Evolutionary conservation across 2,888 invertebrate genomes (phyloP).

Genomic region (Heliconius hortense): DNA sequence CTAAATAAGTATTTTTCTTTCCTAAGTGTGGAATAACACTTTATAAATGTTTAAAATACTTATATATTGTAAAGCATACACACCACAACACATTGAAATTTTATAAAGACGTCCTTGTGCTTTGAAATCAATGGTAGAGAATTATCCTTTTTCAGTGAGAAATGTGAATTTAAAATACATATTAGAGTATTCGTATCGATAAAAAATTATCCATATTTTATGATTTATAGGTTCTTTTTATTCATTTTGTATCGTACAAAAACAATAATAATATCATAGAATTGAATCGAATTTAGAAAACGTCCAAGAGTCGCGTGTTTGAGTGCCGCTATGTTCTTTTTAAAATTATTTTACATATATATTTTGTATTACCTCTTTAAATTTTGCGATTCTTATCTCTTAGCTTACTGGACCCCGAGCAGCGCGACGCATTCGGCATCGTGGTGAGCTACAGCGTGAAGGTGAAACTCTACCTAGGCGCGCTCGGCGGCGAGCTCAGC

Average conservation of each 20-base stretch:
- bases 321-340: no score
- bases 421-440: constrained; percentile 96
- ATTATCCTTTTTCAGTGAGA: neutral
- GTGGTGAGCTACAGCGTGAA: constrained; percentile 97
- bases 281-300: no score
- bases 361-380: neutral
- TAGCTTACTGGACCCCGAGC: constrained; percentile 85
- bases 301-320: no score
- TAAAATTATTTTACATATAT: no score
- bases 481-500: constrained; percentile 94
- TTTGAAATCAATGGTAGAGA: neutral
- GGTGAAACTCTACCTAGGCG: constrained; percentile 95
- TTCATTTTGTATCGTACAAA: neutral
- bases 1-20: no score
- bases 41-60: no score
- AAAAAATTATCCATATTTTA: neutral
- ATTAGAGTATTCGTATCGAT: neutral
- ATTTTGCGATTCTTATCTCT: neutral
- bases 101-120: neutral
- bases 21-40: no score
- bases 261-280: no score
- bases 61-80: no score
- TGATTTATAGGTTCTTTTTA: neutral
- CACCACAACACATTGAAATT: neutral
- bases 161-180: neutral